phyloP scores from a whole-genome alignment of 2,113 vertebrate genomes.

The Oreochromis spilurus region DNA sequence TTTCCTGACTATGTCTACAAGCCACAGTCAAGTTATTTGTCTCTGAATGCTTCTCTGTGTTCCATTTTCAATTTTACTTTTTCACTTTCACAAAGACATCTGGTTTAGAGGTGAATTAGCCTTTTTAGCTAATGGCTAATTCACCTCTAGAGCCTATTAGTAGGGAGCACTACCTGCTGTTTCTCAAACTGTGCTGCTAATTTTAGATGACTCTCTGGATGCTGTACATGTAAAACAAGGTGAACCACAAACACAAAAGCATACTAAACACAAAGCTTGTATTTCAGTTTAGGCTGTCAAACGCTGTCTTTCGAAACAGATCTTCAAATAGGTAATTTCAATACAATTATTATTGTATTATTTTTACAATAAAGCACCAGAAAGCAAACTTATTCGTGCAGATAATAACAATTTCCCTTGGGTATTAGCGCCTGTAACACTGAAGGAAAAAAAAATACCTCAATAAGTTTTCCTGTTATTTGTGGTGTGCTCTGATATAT shows the following conservation, averaged over 20 bases:
- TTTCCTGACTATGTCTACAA: neutral
- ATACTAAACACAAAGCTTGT: neutral
- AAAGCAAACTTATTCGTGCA: constrained; percentile 32
- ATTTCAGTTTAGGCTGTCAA: neutral
- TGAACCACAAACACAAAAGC: constrained; percentile 47
- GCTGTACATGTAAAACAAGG: constrained; percentile 57
- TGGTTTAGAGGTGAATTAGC: constrained; percentile 64
- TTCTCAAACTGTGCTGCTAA: constrained; percentile 61
- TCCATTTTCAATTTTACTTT: constrained; percentile 34
- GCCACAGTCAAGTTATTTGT: neutral
- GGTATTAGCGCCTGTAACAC: constrained; percentile 3
- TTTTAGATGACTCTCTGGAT: constrained; percentile 54
- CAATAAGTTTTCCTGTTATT: constrained; percentile 40
- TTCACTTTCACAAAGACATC: constrained; percentile 60
- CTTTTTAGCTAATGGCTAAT: constrained; percentile 67
- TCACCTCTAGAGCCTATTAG: constrained; percentile 68
- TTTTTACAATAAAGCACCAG: constrained; percentile 1
- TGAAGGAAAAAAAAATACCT: neutral
- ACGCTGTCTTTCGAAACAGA: neutral
- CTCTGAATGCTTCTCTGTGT: neutral
- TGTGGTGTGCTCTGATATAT: constrained; percentile 9
- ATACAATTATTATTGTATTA: neutral
- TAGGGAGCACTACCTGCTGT: constrained; percentile 59
- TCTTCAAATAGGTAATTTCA: constrained; percentile 5
- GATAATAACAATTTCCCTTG: constrained; percentile 44